Evolutionary conservation across 2,797 vertebrate genomes (phyloP).

Genomic region (Anguilla anguilla): DNA sequence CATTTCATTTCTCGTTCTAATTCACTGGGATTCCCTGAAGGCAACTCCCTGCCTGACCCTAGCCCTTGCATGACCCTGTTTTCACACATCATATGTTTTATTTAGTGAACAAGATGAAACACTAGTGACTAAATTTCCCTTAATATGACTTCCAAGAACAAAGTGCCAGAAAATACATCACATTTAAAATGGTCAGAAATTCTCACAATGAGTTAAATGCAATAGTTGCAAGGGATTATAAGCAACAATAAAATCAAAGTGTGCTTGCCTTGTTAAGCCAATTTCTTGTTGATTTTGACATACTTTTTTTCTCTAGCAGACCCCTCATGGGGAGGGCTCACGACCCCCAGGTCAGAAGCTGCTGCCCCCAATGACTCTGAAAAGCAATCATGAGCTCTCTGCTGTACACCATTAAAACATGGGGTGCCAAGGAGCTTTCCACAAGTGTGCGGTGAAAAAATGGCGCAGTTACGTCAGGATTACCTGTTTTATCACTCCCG

Average conservation of each 20-base stretch:
- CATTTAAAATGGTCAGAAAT: not conserved
- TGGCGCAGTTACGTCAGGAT: not conserved
- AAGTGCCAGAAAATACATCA: not conserved
- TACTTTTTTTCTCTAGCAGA: not conserved
- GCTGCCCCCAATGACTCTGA: not conserved
- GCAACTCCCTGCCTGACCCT: not conserved
- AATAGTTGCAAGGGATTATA: not conserved
- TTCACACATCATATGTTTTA: not conserved
- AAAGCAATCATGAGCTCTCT: not conserved
- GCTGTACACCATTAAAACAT: not conserved
- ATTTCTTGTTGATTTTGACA: not conserved
- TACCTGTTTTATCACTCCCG: not conserved
- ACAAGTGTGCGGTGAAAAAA: not conserved
- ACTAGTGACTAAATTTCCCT: not conserved
- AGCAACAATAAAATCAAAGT: not conserved
- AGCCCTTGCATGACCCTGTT: not conserved
- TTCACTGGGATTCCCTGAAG: not conserved
- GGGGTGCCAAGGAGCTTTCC: not conserved
- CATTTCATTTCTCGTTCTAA: not conserved
- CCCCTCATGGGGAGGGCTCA: not conserved
- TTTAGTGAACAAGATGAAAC: conserved; percentile 7
- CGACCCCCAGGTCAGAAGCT: not conserved
- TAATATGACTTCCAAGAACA: not conserved
- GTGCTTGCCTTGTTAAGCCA: not conserved
- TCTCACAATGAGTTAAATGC: not conserved